A percentile compares a stretch with the other conserved stretches of the same genome.
phyloP scores from a whole-genome alignment of 1,140 invertebrate species.

The Pygmarrhopalites habei region DNA sequence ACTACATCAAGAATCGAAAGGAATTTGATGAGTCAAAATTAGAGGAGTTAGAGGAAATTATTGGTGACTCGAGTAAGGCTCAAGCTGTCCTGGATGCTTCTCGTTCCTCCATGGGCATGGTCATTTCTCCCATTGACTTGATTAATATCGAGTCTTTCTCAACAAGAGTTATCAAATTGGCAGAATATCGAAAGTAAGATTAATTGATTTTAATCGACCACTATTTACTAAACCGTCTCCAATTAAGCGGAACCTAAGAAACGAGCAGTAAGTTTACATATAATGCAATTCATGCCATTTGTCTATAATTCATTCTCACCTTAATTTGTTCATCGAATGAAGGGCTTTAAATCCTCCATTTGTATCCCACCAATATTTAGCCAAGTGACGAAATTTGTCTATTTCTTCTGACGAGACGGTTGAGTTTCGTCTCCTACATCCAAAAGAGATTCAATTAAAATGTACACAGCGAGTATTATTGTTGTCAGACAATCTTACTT shows the following conservation, averaged over 20 bases:
- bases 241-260: slow-evolving; percentile 61
- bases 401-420: background rate
- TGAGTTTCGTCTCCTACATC: no score
- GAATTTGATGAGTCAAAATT: slow-evolving; percentile 71
- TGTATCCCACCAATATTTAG: slow-evolving; percentile 50
- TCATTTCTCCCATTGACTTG: slow-evolving; percentile 90
- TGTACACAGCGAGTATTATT: no score
- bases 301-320: slow-evolving; percentile 26
- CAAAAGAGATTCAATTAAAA: no score
- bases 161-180: slow-evolving; percentile 74
- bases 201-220: slow-evolving; percentile 39
- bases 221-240: slow-evolving; percentile 58
- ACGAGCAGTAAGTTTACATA: background rate
- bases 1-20: slow-evolving; percentile 86
- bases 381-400: slow-evolving; percentile 42
- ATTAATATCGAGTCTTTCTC: slow-evolving; percentile 95
- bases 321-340: slow-evolving; percentile 49
- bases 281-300: background rate
- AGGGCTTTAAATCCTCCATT: slow-evolving; percentile 46
- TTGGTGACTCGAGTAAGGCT: no score
- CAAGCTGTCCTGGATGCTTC: no score
- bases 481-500: no score
- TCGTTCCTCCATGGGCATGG: slow-evolving; percentile 97
- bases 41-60: no score
- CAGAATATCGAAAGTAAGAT: slow-evolving; percentile 83